Percentiles rank a stretch among this genome's conserved stretches.
Evolutionary conservation across 2,113 vertebrate species (phyloP).

Genomic region (Ptilonorhynchus violaceus): DNA sequence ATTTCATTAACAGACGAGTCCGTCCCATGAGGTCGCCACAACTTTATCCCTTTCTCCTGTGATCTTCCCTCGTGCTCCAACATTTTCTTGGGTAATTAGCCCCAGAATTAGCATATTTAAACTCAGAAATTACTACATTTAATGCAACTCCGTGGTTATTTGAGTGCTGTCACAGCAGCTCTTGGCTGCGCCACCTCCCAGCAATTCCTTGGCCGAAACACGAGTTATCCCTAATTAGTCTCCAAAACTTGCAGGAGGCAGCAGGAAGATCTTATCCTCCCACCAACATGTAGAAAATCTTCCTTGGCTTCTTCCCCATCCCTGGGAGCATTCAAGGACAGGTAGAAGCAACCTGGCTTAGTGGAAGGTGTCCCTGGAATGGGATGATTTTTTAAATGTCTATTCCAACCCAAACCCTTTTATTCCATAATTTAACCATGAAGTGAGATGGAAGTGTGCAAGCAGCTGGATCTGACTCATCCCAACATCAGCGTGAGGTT

Average conservation of each 20-base stretch:
- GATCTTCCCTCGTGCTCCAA: neutral
- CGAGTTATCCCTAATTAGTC: neutral
- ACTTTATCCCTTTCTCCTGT: neutral
- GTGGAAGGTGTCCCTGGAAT: neutral
- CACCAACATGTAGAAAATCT: neutral
- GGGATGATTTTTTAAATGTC: neutral
- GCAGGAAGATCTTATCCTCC: neutral
- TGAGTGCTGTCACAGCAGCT: neutral
- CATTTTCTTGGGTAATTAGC: neutral
- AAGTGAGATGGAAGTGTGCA: neutral
- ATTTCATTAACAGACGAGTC: neutral
- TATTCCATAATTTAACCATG: rapidly evolving
- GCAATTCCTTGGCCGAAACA: neutral
- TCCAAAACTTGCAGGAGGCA: neutral
- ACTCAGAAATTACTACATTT: neutral
- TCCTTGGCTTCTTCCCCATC: neutral
- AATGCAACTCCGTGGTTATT: neutral
- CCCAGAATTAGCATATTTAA: neutral
- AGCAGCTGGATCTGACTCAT: neutral
- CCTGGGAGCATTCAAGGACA: neutral
- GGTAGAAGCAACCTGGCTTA: neutral
- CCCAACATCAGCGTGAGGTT: neutral
- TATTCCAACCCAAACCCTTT: neutral
- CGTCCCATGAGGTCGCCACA: neutral
- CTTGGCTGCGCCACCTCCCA: neutral